Percentiles rank a stretch among this genome's conserved stretches.
Conservation (phyloP, 2,888 invertebrate genomes). For the Rhabditophanes sp. region DNA sequence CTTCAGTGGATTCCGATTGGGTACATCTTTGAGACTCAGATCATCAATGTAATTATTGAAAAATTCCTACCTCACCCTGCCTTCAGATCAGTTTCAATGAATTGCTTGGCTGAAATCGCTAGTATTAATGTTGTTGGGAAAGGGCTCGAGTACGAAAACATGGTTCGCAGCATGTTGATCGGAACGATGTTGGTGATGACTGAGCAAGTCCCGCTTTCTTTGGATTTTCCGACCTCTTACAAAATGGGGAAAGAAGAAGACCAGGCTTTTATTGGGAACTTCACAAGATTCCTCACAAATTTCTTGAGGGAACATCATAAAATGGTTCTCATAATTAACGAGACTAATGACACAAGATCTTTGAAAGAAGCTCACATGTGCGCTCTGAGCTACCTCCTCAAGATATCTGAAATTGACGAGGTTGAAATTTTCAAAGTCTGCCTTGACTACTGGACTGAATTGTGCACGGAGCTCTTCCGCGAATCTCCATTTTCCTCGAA, state of each 20-base stretch:
- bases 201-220: slow-evolving; percentile 44
- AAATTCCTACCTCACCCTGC: slow-evolving; percentile 83
- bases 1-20: slow-evolving; percentile 99
- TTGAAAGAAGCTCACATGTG: slow-evolving; percentile 21
- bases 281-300: slow-evolving; percentile 88
- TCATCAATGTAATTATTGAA: slow-evolving; percentile 68
- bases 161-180: slow-evolving; percentile 67
- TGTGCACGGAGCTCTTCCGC: slow-evolving; percentile 78
- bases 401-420: slow-evolving; percentile 82
- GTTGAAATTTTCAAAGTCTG: slow-evolving; percentile 93
- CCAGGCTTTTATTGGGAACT: slow-evolving; percentile 94
- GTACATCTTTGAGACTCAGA: slow-evolving; percentile 95
- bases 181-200: slow-evolving; percentile 9
- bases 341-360: slow-evolving; percentile 2
- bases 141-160: slow-evolving; percentile 65
- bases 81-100: slow-evolving; percentile 90
- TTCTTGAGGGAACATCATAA: slow-evolving; percentile 86
- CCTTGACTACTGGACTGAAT: slow-evolving; percentile 89
- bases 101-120: slow-evolving; percentile 91
- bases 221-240: slow-evolving; percentile 84
- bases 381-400: slow-evolving; percentile 46
- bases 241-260: slow-evolving; percentile 82
- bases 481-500: slow-evolving; percentile 57
- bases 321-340: slow-evolving; percentile 25
- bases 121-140: slow-evolving; percentile 29